These are phyloP conservation scores for Phylloscopus whistleri DNA, from an alignment of 2,113 vertebrate genomes.

Conservation along the genomic window DNA sequence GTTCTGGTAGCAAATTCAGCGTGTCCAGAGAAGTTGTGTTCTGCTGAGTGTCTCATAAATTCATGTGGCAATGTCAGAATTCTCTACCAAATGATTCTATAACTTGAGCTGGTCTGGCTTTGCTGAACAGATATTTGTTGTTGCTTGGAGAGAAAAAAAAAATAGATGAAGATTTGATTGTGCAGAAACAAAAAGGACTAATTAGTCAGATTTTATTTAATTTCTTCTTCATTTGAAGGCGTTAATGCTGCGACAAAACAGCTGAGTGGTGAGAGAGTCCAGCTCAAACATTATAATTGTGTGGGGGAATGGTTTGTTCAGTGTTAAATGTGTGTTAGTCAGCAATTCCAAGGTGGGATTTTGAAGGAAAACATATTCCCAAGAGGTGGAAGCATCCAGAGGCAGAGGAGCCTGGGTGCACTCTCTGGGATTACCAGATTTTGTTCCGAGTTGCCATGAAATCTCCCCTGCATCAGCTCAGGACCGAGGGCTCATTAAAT, in stretches of 20 bases:
- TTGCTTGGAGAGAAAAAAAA: neutral
- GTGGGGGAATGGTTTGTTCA: neutral
- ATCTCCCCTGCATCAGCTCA: neutral
- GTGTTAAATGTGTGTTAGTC: neutral
- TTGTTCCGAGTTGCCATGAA: neutral
- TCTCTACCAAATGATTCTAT: neutral
- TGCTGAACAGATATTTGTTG: neutral
- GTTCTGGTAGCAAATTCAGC: neutral
- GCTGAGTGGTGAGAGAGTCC: neutral
- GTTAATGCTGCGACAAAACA: neutral
- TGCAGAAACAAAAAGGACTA: neutral
- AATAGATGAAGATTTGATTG: neutral
- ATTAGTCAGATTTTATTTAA: neutral
- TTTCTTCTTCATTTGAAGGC: neutral
- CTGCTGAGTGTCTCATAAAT: neutral
- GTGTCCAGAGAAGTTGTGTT: neutral
- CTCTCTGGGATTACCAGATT: neutral
- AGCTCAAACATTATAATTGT: neutral
- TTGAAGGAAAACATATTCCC: neutral
- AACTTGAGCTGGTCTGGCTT: neutral
- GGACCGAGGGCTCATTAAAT: neutral
- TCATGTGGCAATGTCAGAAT: neutral
- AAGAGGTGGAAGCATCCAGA: neutral
- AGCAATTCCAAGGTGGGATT: neutral
- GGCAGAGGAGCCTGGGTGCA: rapidly evolving